These are phyloP conservation scores for Conus canariensis DNA, from an alignment of 2,888 invertebrate genomes.

Conservation along the genomic window DNA sequence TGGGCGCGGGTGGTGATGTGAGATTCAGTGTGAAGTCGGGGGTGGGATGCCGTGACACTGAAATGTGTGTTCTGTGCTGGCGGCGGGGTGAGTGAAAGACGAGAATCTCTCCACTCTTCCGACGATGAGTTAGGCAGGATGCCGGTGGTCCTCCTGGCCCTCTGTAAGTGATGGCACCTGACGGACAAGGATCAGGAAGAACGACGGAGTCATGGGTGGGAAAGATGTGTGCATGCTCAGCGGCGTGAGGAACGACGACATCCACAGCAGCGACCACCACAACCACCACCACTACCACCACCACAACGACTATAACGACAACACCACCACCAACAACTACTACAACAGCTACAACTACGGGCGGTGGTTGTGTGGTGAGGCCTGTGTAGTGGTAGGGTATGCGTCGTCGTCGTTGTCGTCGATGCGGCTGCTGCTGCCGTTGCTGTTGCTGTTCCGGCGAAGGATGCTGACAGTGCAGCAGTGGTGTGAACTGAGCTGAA, in stretches of 20 bases:
- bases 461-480: not conserved
- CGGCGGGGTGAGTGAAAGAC: not conserved
- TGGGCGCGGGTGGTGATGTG: not conserved
- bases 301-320: not conserved
- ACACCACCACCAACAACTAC: not conserved
- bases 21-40: not conserved
- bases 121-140: not conserved
- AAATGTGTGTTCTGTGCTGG: not conserved
- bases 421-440: not conserved
- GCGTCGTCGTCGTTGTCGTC: not conserved
- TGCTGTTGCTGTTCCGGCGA: not conserved
- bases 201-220: not conserved
- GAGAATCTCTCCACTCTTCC: not conserved
- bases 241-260: constrained; percentile 24
- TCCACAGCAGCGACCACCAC: not conserved
- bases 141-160: not conserved
- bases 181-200: not conserved
- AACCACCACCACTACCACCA: no score
- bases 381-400: not conserved
- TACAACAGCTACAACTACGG: not conserved
- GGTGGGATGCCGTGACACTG: not conserved
- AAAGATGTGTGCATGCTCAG: not conserved
- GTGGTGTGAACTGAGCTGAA: not conserved
- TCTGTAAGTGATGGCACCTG: not conserved
- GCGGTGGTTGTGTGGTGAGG: not conserved